Evolutionary conservation across 2,888 invertebrate genomes (phyloP), one percentile per base, ranked within the genome.

Genomic region (Drosophila subquinaria): DNA sequence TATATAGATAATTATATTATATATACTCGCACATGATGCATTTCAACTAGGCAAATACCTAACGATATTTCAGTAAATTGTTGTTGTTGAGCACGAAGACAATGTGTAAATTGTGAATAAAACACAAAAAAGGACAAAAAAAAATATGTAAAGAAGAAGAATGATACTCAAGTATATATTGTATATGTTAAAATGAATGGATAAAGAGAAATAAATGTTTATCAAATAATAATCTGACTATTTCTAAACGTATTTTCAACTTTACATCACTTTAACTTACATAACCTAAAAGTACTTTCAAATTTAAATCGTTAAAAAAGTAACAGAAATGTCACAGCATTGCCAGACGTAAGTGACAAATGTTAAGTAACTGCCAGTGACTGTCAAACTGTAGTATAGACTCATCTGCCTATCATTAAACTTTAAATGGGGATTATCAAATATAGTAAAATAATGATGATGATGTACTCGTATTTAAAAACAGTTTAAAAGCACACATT

Each of bases 121-220:
- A 13, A 15, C 36, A 10, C 23, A 15, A 69, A 64, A 78, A 59
- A 55, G 43, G 62, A 27, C 55, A 68, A 63, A 72, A 82, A 69
- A 69, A 70, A 61, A 57, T 20, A 36, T 23, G 47, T 38, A 68
- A 38, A 59, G 36, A 67, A 66, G 48, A 67, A 72, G 64, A 83
- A 73, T 70, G 86, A 84, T 84, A 88, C 84, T 84, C 89, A 84
- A 88, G 73, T 73, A 67, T 59, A 68, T 73, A 73, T 72, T 76
- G 59, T 70, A 76, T 68, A 73, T 86, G 72, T 69, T 66, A 66
- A 80, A 80, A 68, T 71, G 65, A 69, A 88, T 63, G 81, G 81
- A 78, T 78, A 71, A 72, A 69, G 69, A 43, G 38, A 69, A 80
- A 86, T 81, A 86, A 83, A 88, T 63, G 71, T 82, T 81, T 63